Conservation (phyloP, 2,797 vertebrate species). For the Sebastes baramenuke region DNA sequence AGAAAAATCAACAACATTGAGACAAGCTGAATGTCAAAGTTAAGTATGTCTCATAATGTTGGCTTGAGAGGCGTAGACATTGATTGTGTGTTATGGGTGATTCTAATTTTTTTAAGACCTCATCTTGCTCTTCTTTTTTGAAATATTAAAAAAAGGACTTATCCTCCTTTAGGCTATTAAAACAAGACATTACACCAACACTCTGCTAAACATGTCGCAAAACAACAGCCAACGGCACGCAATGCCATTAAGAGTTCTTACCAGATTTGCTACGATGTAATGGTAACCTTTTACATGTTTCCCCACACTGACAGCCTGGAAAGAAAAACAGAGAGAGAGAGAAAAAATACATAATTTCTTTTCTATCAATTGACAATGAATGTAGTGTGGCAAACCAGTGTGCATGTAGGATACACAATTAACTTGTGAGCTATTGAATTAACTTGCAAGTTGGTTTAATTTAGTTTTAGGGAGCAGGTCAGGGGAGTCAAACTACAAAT, state of each 20-base stretch:
- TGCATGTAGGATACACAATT: neutral
- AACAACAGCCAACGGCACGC: neutral
- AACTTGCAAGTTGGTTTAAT: neutral
- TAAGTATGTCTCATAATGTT: neutral
- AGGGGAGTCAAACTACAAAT: neutral
- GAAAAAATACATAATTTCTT: neutral
- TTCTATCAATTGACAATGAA: neutral
- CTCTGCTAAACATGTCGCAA: neutral
- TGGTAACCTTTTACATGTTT: constrained; percentile 99
- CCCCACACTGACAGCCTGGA: constrained; percentile 95
- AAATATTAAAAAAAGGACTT: neutral
- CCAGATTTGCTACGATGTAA: constrained; percentile 98
- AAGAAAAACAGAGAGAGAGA: constrained; percentile 22
- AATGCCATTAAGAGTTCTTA: constrained; percentile 75
- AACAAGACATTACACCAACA: neutral
- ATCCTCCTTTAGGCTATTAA: neutral
- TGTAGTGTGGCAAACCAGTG: neutral
- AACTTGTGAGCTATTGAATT: neutral
- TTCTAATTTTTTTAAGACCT: neutral
- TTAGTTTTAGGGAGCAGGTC: neutral
- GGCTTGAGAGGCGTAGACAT: neutral
- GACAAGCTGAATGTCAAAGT: neutral
- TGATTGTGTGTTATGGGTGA: neutral
- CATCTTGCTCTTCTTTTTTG: neutral
- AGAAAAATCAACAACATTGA: neutral